These are phyloP conservation scores for Neotoma lepida DNA, from an alignment of 2,113 vertebrate species.

Conservation along the genomic window DNA sequence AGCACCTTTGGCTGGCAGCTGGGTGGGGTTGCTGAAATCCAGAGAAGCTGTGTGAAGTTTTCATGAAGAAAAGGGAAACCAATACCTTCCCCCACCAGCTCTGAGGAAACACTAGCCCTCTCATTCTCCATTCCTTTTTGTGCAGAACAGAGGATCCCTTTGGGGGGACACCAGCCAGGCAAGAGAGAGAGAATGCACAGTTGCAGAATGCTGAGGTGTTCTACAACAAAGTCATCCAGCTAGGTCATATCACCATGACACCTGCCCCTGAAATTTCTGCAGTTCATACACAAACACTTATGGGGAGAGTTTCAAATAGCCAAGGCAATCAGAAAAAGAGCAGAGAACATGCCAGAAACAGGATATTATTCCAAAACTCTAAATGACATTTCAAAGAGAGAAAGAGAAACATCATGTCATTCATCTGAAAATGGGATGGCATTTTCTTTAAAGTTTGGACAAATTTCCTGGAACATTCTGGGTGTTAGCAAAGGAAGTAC, in stretches of 20 bases:
- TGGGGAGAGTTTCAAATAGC: background rate
- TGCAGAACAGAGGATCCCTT: background rate
- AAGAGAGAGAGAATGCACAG: background rate
- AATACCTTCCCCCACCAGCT: background rate
- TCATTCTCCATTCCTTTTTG: background rate
- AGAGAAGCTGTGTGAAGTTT: background rate
- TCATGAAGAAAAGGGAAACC: background rate
- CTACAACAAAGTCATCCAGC: background rate
- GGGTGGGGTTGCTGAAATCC: background rate
- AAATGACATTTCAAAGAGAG: background rate
- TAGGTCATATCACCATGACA: background rate
- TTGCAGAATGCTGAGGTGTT: background rate
- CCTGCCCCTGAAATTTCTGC: background rate
- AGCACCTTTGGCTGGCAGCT: background rate
- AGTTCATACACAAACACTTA: background rate
- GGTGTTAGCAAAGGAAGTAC: conserved; percentile 79
- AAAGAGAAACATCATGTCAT: background rate
- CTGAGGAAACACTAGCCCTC: background rate
- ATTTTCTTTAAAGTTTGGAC: conserved; percentile 24
- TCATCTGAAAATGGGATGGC: background rate
- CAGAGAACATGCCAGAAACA: background rate
- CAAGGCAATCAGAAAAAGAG: background rate
- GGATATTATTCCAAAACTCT: background rate
- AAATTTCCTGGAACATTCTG: conserved; percentile 75
- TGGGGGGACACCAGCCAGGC: background rate